Percentiles rank a stretch among this genome's conserved stretches.
Conservation (phyloP, 2,113 vertebrate genomes). For the Pao palembangensis region DNA sequence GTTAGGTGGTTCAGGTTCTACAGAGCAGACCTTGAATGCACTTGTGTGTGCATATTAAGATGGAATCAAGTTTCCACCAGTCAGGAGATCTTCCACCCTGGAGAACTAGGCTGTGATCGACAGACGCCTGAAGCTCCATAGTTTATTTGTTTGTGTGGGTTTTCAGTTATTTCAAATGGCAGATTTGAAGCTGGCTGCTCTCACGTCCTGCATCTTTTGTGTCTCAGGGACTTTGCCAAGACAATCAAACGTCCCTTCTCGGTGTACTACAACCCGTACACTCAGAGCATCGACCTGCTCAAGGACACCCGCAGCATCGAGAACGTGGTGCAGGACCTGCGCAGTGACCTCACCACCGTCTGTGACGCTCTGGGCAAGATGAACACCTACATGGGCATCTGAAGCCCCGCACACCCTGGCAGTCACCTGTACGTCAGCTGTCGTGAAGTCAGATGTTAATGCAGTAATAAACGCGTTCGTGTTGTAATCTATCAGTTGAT, state of each 20-base stretch:
- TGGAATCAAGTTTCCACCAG: too few species aligned
- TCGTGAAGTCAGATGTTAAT: not conserved
- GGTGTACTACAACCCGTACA: slow-evolving; percentile 98
- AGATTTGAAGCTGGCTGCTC: too few species aligned
- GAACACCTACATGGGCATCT: slow-evolving; percentile 96
- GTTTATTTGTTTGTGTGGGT: too few species aligned
- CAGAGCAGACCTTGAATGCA: too few species aligned
- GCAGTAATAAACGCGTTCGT: too few species aligned
- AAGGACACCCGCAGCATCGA: slow-evolving; percentile 95
- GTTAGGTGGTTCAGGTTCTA: not conserved
- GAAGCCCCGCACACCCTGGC: slow-evolving; percentile 15
- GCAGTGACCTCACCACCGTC: slow-evolving; percentile 92
- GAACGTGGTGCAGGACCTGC: slow-evolving; percentile 92
- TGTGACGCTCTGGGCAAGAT: slow-evolving; percentile 96
- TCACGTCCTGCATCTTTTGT: too few species aligned
- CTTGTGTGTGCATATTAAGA: too few species aligned
- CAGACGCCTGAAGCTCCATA: too few species aligned
- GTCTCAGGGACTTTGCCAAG: slow-evolving; percentile 90
- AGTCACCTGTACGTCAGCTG: not conserved
- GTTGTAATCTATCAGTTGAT: too few species aligned
- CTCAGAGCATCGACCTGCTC: slow-evolving; percentile 91
- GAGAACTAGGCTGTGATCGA: too few species aligned
- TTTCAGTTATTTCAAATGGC: too few species aligned
- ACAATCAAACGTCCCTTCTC: slow-evolving; percentile 93
- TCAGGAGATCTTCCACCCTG: not conserved